A percentile compares a stretch with the other conserved stretches of the same genome.
phyloP scores from a whole-genome alignment of 2,113 vertebrate species.

The Amphiprion ocellaris region DNA sequence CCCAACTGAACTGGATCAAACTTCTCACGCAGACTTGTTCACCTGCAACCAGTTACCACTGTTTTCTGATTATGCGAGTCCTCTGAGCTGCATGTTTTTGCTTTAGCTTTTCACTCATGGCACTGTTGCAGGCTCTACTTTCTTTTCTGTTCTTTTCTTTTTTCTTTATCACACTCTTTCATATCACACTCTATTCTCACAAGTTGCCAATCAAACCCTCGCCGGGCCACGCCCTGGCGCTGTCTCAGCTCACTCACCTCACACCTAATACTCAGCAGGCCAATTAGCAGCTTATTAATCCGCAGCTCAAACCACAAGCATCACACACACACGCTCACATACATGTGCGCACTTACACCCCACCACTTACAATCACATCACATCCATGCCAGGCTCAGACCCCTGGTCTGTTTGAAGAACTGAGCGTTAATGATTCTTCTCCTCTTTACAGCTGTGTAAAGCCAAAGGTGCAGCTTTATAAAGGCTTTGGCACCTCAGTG shows the following conservation, averaged over 20 bases:
- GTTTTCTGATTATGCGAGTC: neutral
- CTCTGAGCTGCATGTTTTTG: slow-evolving; percentile 10
- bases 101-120: neutral
- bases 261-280: slow-evolving; percentile 77
- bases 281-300: slow-evolving; percentile 84
- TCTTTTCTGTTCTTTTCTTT: slow-evolving; percentile 1
- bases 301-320: slow-evolving; percentile 74
- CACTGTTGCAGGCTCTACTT: neutral
- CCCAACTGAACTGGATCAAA: neutral
- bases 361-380: slow-evolving; percentile 51
- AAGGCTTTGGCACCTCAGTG: slow-evolving; percentile 76
- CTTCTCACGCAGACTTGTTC: slow-evolving; percentile 26
- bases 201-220: slow-evolving; percentile 35
- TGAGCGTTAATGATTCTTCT: slow-evolving; percentile 81
- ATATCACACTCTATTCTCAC: slow-evolving; percentile 42
- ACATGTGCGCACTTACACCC: slow-evolving; percentile 31
- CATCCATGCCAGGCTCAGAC: slow-evolving; percentile 60
- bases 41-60: slow-evolving; percentile 27
- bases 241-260: slow-evolving; percentile 64
- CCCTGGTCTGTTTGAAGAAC: slow-evolving; percentile 72
- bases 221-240: slow-evolving; percentile 41
- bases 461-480: slow-evolving; percentile 77
- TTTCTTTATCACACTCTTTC: slow-evolving; percentile 31
- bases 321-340: slow-evolving; percentile 40
- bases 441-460: slow-evolving; percentile 79